A percentile compares a stretch with the other conserved stretches of the same genome.
These are phyloP conservation scores for Lamellibrachia columna DNA, from an alignment of 2,888 invertebrate species.

Conservation along the genomic window DNA sequence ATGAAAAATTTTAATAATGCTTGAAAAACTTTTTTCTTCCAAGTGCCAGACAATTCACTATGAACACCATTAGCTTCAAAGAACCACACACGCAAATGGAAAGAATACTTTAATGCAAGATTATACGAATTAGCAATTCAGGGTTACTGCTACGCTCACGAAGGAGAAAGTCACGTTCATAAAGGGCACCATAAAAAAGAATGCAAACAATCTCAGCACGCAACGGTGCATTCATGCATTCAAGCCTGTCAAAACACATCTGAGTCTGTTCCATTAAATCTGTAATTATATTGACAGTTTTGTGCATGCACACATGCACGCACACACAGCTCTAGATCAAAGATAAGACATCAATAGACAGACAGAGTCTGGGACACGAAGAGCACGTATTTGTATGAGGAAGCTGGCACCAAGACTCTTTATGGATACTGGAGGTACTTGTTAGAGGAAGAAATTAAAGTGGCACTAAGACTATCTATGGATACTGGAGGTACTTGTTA, in stretches of 20 bases:
- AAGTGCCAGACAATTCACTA: too few relatives aligned
- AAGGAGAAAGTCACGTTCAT: background rate
- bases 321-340: background rate
- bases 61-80: background rate
- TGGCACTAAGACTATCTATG: too few relatives aligned
- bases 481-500: too few relatives aligned
- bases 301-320: background rate
- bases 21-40: too few relatives aligned
- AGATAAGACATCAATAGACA: background rate
- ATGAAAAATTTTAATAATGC: too few relatives aligned
- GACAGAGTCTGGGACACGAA: background rate
- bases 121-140: background rate
- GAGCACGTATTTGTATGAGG: background rate
- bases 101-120: background rate
- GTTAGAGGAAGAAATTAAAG: too few relatives aligned
- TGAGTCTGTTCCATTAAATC: background rate
- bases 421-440: too few relatives aligned
- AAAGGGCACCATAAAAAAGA: background rate
- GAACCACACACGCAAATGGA: background rate
- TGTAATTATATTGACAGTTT: background rate
- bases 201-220: background rate
- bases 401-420: too few relatives aligned
- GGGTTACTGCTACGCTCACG: background rate
- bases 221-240: background rate
- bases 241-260: background rate